Evolutionary conservation across 2,888 invertebrate genomes (phyloP).

Genomic region (Dicranocentrus wangi): DNA sequence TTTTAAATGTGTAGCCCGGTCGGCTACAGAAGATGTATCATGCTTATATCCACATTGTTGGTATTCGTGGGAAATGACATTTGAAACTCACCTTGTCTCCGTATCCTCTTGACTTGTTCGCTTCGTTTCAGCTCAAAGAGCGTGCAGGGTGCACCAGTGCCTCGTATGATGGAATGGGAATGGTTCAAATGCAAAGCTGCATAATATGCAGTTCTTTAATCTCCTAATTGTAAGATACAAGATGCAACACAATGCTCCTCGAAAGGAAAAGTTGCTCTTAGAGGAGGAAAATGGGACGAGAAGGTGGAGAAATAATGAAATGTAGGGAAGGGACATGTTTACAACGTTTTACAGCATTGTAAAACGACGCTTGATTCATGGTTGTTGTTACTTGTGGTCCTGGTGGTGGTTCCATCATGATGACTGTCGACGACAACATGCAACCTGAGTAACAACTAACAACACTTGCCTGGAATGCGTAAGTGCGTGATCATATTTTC

Average conservation of each 20-base stretch:
- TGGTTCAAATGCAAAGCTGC: background rate
- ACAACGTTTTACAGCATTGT: constrained; percentile 19
- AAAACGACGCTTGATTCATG: constrained; percentile 39
- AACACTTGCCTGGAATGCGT: too few species aligned
- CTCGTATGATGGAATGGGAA: background rate
- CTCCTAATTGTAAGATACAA: constrained; percentile 19
- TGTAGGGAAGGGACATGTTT: constrained; percentile 21
- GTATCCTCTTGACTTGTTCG: constrained; percentile 23
- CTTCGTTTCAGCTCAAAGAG: constrained; percentile 49
- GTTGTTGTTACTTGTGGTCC: constrained; percentile 24
- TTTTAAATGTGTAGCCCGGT: background rate
- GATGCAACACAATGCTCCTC: constrained; percentile 9
- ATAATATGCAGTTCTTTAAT: constrained; percentile 8
- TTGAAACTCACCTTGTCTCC: constrained; percentile 63
- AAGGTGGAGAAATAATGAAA: constrained; percentile 17
- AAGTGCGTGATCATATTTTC: too few species aligned
- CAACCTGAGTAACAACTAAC: too few species aligned
- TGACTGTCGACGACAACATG: background rate
- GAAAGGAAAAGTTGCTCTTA: constrained; percentile 2
- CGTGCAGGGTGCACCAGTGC: constrained; percentile 10
- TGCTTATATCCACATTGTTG: constrained; percentile 1
- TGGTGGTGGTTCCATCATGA: constrained; percentile 7
- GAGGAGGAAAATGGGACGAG: background rate
- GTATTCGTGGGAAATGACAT: constrained; percentile 70
- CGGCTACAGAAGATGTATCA: background rate